Percentiles rank a stretch among this genome's conserved stretches.
Evolutionary conservation across 2,113 vertebrate genomes (phyloP).

Genomic region (Epinephelus lanceolatus): DNA sequence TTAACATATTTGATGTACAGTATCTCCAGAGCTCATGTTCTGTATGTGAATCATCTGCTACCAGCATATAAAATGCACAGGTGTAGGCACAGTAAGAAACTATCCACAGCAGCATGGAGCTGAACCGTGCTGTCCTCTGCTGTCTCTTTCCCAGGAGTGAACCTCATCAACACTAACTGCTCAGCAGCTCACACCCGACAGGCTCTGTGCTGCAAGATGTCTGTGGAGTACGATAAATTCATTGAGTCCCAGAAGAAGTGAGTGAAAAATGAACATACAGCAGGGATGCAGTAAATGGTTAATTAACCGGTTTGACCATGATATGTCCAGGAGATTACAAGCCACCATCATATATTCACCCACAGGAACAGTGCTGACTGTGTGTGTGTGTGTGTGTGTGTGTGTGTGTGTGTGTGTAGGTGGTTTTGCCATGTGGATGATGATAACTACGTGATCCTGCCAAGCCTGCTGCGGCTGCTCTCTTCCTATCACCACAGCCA

Average conservation of each 20-base stretch:
- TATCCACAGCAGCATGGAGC: neutral
- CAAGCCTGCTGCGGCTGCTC: constrained; percentile 87
- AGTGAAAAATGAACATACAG: constrained; percentile 49
- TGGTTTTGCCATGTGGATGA: constrained; percentile 99
- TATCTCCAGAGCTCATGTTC: neutral
- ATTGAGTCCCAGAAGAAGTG: constrained; percentile 96
- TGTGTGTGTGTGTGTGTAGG: constrained; percentile 68
- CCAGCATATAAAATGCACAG: neutral
- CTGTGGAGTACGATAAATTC: constrained; percentile 98
- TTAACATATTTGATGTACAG: too few relatives aligned
- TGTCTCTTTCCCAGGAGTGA: constrained; percentile 81
- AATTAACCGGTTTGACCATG: too few relatives aligned
- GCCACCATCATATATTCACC: too few relatives aligned
- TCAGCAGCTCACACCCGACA: constrained; percentile 94
- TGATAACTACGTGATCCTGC: constrained; percentile 96
- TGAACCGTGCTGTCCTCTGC: constrained; percentile 7
- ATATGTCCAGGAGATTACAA: neutral
- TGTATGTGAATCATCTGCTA: neutral
- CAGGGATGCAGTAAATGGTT: too few relatives aligned
- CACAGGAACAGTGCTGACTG: neutral
- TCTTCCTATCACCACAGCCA: constrained; percentile 93
- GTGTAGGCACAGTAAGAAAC: neutral
- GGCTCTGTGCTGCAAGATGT: constrained; percentile 99
- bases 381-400: neutral
- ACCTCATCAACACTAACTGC: constrained; percentile 97